A percentile compares a stretch with the other conserved stretches of the same genome.
phyloP scores from a whole-genome alignment of 2,888 invertebrate species.

The Mythimna pallens region DNA sequence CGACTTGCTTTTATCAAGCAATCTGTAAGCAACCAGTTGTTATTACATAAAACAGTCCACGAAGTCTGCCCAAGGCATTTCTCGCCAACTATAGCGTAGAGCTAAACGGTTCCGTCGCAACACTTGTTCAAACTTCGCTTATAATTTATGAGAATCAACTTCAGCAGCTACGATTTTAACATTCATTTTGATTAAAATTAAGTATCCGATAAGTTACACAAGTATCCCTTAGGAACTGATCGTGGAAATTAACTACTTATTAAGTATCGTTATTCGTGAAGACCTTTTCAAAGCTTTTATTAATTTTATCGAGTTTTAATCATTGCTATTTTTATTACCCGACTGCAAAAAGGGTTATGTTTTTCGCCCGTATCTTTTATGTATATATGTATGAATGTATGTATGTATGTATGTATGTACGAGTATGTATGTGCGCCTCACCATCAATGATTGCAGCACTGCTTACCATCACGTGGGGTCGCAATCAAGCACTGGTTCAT shows the following conservation, averaged over 20 bases:
- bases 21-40: conserved; percentile 27
- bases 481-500: too few relatives aligned
- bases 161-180: conserved; percentile 6
- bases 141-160: conserved; percentile 33
- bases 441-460: too few relatives aligned
- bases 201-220: neutral
- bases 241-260: neutral
- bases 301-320: neutral
- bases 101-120: conserved; percentile 48
- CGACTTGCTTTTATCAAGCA: neutral
- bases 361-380: too few relatives aligned
- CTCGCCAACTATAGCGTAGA: conserved; percentile 28
- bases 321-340: too few relatives aligned
- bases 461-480: too few relatives aligned
- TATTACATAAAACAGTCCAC: neutral
- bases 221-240: neutral
- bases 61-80: conserved; percentile 9
- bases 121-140: conserved; percentile 38
- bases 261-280: neutral
- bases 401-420: too few relatives aligned
- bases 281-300: neutral
- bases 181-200: neutral
- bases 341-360: too few relatives aligned
- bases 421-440: too few relatives aligned
- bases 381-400: too few relatives aligned